phyloP scores from a whole-genome alignment of 2,113 vertebrate species.

The Mustelus asterias region DNA sequence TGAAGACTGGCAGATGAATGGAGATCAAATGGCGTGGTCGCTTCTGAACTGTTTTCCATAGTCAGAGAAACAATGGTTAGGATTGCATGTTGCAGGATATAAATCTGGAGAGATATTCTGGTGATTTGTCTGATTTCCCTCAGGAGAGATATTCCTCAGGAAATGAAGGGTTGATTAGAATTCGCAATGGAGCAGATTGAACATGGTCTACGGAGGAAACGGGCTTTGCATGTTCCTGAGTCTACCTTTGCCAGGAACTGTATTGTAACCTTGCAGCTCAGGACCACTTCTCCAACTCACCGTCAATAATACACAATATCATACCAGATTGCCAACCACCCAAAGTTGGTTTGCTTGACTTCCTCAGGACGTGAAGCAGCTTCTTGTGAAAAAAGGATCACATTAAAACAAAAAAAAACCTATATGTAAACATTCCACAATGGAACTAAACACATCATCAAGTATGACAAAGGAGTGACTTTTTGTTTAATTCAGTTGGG shows the following conservation, averaged over 20 bases:
- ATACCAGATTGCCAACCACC: background rate
- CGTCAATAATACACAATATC: background rate
- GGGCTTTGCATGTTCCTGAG: background rate
- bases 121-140: background rate
- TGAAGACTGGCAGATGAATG: background rate
- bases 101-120: background rate
- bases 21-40: background rate
- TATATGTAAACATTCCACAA: background rate
- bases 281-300: background rate
- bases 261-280: background rate
- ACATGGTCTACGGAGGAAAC: background rate
- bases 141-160: background rate
- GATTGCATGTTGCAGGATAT: background rate
- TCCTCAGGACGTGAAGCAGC: background rate
- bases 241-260: background rate
- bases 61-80: background rate
- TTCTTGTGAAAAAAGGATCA: background rate
- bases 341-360: background rate
- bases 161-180: background rate
- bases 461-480: background rate
- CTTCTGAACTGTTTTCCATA: background rate
- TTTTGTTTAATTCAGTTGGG: background rate
- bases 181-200: background rate
- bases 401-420: background rate
- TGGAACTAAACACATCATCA: background rate